Evolutionary conservation across 2,888 invertebrate species (phyloP).

Genomic region (Cabera pusaria): DNA sequence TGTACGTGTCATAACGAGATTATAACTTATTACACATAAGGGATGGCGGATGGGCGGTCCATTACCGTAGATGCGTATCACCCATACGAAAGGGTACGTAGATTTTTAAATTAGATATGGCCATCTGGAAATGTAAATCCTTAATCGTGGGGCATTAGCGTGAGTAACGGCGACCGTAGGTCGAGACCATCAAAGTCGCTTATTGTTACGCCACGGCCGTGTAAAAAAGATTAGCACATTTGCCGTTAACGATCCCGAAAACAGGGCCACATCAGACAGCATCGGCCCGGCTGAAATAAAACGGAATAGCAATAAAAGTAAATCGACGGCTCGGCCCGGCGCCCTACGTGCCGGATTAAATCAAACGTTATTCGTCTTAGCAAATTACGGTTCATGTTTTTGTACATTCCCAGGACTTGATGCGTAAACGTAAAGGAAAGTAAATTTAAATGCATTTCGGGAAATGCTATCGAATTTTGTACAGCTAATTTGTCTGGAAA

Average conservation of each 20-base stretch:
- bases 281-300: slow-evolving; percentile 66
- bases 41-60: slow-evolving; percentile 24
- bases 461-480: slow-evolving; percentile 48
- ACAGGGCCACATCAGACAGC: slow-evolving; percentile 72
- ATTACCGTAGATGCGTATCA: slow-evolving; percentile 37
- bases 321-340: slow-evolving; percentile 68
- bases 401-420: slow-evolving; percentile 62
- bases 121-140: slow-evolving; percentile 54
- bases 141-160: slow-evolving; percentile 63
- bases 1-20: slow-evolving; percentile 25
- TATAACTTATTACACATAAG: slow-evolving; percentile 30
- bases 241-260: slow-evolving; percentile 77
- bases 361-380: slow-evolving; percentile 81
- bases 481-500: slow-evolving; percentile 29
- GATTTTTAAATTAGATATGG: slow-evolving; percentile 43
- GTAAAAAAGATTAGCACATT: slow-evolving; percentile 81
- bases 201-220: slow-evolving; percentile 62
- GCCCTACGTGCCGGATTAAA: slow-evolving; percentile 76
- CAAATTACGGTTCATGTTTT: slow-evolving; percentile 77
- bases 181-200: slow-evolving; percentile 59
- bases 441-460: slow-evolving; percentile 60
- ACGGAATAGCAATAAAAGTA: slow-evolving; percentile 80
- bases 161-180: slow-evolving; percentile 56
- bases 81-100: slow-evolving; percentile 33
- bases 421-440: slow-evolving; percentile 57